Evolutionary conservation across 2,797 vertebrate species (phyloP), one percentile per base, ranked within the genome.

Genomic region (Pachyuromys duprasi): DNA sequence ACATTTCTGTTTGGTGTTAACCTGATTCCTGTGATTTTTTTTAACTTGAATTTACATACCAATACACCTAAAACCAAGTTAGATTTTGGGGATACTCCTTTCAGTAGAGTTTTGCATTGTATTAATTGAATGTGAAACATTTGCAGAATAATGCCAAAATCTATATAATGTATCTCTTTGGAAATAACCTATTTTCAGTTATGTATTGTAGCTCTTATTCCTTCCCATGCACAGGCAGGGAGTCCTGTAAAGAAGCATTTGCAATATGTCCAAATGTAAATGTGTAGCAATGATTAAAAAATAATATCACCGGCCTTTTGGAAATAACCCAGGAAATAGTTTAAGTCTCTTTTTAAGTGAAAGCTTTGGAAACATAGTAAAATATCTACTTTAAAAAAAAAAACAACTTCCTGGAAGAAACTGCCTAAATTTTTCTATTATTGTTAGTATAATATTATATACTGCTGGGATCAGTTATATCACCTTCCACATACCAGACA

Each of bases 131-230:
- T 84, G 14, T 33, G 28, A 36, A 69, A 55, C 8, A 87, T 70
- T 79, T 93, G 33, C 86, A 75, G 72, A 86, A 86, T 65, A 90
- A 82, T 82, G 31, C 57, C 31, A 93, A 91, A 28, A 81, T 86
- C 28, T 91, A 57, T 69, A 87, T 53, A 62, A 15, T 74, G 13
- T 18, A 86, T 36, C 26, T n/a, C 69, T 67, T 91, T 89, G 36
- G 89, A 97, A 83, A 79, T 78, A 72, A 88, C 83, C 3, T 5
- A 18, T 82, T 93, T 90, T 74, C 20, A 24, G 28, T 79, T 60
- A 8, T 90, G 49, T 82, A 26, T 17, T 60, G 0, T 70, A 24
- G 26, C 24, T 88, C 7, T 76, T 82, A 14, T 89, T 18, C 26
- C n/a, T 95, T 90, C 18, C 76, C 42, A 57, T 80, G 31, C 13